phyloP scores from a whole-genome alignment of 1,140 invertebrate species.

The Oppia nitens region DNA sequence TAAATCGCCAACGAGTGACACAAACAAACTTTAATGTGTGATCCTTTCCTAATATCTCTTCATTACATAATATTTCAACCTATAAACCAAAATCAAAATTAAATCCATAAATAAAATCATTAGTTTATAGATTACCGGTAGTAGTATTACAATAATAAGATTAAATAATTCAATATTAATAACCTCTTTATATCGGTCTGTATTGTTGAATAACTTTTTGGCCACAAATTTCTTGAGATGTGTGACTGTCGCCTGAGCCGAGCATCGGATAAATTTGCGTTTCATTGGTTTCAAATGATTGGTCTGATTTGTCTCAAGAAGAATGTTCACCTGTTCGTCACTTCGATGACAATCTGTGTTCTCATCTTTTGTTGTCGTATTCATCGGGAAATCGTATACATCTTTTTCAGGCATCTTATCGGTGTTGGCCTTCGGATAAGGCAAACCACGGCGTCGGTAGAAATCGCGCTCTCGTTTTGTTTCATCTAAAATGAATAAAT shows the following conservation, averaged over 20 bases:
- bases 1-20: constrained; percentile 90
- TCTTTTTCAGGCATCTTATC: constrained; percentile 12
- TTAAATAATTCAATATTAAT: no score
- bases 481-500: constrained; percentile 24
- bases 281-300: constrained; percentile 53
- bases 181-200: constrained; percentile 89
- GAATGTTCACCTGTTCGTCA: constrained; percentile 89
- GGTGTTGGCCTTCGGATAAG: constrained; percentile 21
- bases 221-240: constrained; percentile 96
- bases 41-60: constrained; percentile 93
- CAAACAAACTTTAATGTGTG: constrained; percentile 97
- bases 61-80: constrained; percentile 97
- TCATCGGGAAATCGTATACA: background rate
- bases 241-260: constrained; percentile 86
- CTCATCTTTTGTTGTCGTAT: constrained; percentile 22
- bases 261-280: constrained; percentile 76
- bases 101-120: constrained; percentile 10
- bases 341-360: constrained; percentile 80
- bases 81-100: constrained; percentile 31
- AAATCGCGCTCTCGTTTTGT: constrained; percentile 23
- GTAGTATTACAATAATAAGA: background rate
- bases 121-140: background rate
- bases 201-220: constrained; percentile 74
- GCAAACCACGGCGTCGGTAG: constrained; percentile 21
- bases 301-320: constrained; percentile 58